Base-by-base conservation (phyloP, 2,888 invertebrate species). In the Lycophotia porphyrea region DNA sequence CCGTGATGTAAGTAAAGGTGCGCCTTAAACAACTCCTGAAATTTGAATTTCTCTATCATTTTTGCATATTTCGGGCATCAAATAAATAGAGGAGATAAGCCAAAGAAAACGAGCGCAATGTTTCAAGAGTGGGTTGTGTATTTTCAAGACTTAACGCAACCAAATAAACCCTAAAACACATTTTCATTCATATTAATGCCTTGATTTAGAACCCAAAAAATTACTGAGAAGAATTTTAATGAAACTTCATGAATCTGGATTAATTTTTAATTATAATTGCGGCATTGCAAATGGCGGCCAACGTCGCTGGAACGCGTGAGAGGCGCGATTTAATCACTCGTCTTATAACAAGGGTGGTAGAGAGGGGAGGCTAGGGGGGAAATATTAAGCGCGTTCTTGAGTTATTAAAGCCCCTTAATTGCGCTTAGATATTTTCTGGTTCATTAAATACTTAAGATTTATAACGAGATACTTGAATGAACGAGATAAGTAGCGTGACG, bases 231-330 rank as follows among this genome's bases (percentile, higher is more conserved):
- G 87, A 89, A 87, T 82, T 89, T 91, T 90, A 90, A 91, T 91
- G 86, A 90, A 91, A 90, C 89, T 92, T 92, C 91, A 88, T 88
- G 88, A 88, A 90, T 88, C 88, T 78, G 91, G 93, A 95, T 95
- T 94, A 94, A 94, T 94, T 94, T 95, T 95, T 95, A 96, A 96
- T 95, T 95, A 95, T 95, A 95, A 95, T 93, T 92, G 93, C 92
- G 90, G 90, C 87, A 90, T 92, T 91, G 92, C 92, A 92, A 93
- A 93, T 92, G 92, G 91, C 92, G 89, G 89, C 87, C 90, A 88
- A 90, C 92, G 90, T 90, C 89, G 91, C 90, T 90, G 91, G 93
- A 94, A 94, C 93, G 93, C 94, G 93, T 93, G 92, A 95, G 92
- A 92, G 93, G 93, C 92, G 90, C 93, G 91, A 93, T 94, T 95